Base-by-base conservation (phyloP, 1,140 invertebrate genomes). In the Drosophila tsacasi region DNA sequence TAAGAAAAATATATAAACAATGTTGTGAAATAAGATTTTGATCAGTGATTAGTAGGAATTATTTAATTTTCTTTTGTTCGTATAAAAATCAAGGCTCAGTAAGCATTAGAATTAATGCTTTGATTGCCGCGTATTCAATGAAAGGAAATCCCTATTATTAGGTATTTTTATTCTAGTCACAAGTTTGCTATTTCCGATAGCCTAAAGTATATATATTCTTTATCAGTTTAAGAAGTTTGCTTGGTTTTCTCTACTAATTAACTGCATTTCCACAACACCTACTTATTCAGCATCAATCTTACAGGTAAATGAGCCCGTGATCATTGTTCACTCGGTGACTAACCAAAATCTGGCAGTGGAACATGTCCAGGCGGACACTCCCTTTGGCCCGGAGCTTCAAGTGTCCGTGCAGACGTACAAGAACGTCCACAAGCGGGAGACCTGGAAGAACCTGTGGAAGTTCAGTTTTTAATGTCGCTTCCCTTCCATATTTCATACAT, bases 341-440 rank as follows among this genome's bases (percentile, higher is more conserved):
- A 86, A 84, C 46, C 76, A 66, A 46, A 84, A 84, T 69, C 50
- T 86, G 44, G 81, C 83, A 1, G 75, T 69, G 17, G 83, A 86
- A 40, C 76, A 84, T 50, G 42, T 79, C 0, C 27, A 76, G 19
- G 67, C 80, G 2, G 62, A 83, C 58, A 86, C 83, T 40, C 37
- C 83, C 13, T 86, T 86, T 39, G 83, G 81, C 5, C 78, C 81
- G 15, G 82, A 85, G 30, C 77, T 80, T 13, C 63, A 81, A 35
- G 81, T 83, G 2, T 85, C 82, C 8, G 82, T 85, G 42, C 66
- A 81, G 74, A 85, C 75, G 6, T 85, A 85, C 61, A 72, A 69
- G 30, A 79, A 83, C 47, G 72, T 81, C 5, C 78, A 55, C 35
- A 83, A 71, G 40, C 67, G 64, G 25, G 76, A 80, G 37, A 73